A percentile compares a stretch with the other conserved stretches of the same genome.
These are phyloP conservation scores for Eurystomus glaucurus DNA, from an alignment of 2,797 vertebrate genomes.

Conservation along the genomic window DNA sequence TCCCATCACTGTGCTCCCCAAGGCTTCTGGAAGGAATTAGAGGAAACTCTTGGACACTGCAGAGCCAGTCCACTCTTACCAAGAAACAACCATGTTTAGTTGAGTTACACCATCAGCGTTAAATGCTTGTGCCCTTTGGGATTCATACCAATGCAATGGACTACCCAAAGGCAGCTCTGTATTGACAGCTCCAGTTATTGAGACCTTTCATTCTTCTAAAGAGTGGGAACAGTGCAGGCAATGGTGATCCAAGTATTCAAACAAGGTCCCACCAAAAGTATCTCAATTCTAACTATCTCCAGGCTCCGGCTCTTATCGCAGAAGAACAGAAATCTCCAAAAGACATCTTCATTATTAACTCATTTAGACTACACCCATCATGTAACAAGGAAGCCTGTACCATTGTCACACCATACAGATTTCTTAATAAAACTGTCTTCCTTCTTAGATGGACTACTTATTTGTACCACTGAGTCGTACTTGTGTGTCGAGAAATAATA, in stretches of 20 bases:
- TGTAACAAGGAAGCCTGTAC: conserved; percentile 1
- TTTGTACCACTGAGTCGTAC: neutral
- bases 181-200: neutral
- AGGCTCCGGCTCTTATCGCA: neutral
- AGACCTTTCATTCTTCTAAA: neutral
- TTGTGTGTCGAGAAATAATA: neutral
- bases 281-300: neutral
- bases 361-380: neutral
- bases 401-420: neutral
- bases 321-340: neutral
- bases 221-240: neutral
- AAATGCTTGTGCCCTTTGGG: neutral
- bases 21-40: neutral
- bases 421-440: conserved; percentile 14
- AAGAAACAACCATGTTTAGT: neutral
- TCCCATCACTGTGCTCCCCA: rapidly evolving
- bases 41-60: neutral
- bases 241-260: neutral
- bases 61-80: neutral
- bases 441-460: neutral
- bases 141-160: neutral
- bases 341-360: neutral
- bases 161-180: neutral
- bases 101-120: neutral
- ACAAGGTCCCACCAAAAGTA: neutral